Evolutionary conservation across 2,113 vertebrate species (phyloP).

Genomic region (Tonatia bakeri): DNA sequence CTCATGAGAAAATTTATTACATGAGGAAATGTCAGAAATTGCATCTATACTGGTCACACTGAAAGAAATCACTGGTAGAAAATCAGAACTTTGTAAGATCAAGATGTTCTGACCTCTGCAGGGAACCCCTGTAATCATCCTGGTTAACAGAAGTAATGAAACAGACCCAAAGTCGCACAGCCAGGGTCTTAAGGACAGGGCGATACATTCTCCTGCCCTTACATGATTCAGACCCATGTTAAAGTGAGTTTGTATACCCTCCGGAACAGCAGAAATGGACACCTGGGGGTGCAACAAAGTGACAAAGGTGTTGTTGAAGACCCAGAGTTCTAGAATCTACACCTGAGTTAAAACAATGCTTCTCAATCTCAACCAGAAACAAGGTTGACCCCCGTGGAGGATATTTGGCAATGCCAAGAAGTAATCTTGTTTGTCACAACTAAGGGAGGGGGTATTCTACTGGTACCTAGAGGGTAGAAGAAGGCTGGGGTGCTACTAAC

Average conservation of each 20-base stretch:
- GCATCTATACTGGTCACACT: not conserved
- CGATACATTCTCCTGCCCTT: not conserved
- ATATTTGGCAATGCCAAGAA: not conserved
- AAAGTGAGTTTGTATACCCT: not conserved
- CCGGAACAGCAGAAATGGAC: not conserved
- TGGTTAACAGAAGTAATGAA: not conserved
- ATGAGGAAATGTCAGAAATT: not conserved
- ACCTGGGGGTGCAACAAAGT: not conserved
- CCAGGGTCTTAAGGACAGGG: not conserved
- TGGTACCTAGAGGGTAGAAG: not conserved
- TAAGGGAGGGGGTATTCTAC: not conserved
- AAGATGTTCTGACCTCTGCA: not conserved
- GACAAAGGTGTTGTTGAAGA: not conserved
- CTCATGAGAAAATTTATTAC: not conserved
- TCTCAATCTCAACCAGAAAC: not conserved
- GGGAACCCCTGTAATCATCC: not conserved
- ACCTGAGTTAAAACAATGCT: not conserved
- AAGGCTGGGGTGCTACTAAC: not conserved
- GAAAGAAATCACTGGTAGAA: not conserved
- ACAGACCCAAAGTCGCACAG: not conserved
- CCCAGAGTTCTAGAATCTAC: not conserved
- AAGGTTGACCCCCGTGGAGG: not conserved
- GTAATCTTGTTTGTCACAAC: not conserved
- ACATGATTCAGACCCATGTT: not conserved
- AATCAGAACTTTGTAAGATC: not conserved